phyloP scores from a whole-genome alignment of 2,888 invertebrate species.

The Norana najaformis region DNA sequence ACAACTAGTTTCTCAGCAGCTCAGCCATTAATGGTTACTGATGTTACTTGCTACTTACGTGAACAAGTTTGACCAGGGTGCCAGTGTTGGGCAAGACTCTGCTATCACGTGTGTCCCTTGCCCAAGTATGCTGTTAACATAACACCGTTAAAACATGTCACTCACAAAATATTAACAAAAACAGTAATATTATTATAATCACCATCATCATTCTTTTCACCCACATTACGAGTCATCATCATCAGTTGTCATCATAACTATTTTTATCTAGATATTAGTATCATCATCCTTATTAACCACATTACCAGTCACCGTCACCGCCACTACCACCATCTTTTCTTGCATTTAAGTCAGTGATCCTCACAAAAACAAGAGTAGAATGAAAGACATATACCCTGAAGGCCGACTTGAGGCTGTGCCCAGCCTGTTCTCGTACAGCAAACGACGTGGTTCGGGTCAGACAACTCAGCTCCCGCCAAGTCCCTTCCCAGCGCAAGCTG shows the following conservation, averaged over 20 bases:
- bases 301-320: not conserved
- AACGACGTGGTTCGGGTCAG: slow-evolving; percentile 78
- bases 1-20: too few species aligned
- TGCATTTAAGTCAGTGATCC: not conserved
- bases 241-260: too few species aligned
- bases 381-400: slow-evolving; percentile 52
- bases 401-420: slow-evolving; percentile 86
- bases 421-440: slow-evolving; percentile 83
- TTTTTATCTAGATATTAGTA: not conserved
- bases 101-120: slow-evolving; percentile 79
- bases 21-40: too few species aligned
- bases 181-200: not conserved
- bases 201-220: not conserved
- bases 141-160: not conserved
- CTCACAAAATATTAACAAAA: not conserved
- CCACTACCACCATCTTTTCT: not conserved
- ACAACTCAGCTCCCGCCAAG: slow-evolving; percentile 77
- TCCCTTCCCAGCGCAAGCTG: slow-evolving; percentile 83
- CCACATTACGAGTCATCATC: not conserved
- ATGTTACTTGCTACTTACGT: slow-evolving; percentile 46
- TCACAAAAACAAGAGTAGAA: not conserved
- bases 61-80: slow-evolving; percentile 68
- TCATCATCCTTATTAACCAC: not conserved
- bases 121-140: slow-evolving; percentile 74
- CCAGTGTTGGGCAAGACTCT: slow-evolving; percentile 79